Evolutionary conservation across 1,140 invertebrate species (phyloP), one percentile per base, ranked within the genome.

Genomic region (Pseudomyrmex pallidus): DNA sequence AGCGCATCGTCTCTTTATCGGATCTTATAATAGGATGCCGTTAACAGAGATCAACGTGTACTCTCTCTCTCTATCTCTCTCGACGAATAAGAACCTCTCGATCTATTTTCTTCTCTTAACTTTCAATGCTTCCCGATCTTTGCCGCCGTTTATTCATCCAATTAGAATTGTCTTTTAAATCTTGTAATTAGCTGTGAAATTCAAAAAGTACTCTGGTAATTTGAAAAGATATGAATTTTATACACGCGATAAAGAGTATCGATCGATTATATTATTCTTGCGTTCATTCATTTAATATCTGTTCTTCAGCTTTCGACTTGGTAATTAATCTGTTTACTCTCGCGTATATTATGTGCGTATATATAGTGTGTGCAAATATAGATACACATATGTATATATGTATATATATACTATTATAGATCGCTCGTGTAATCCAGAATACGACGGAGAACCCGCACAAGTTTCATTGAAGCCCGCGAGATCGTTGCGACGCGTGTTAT

Each of bases 1-100:
- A 50, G 54, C 48, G 76, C 64, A 59, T 70, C 76, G 66, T 72
- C 76, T 72, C 62, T 35, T 59, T 70, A 70, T 78, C 52, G 64
- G 76, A 70, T 66, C 62, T 77, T 59, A 80, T 72, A 80, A 80
- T 80, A 72, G 66, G 66, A 80, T 72, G 66, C 57, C 66, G 56
- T 80, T 80, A 80, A 80, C 76, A 52, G 56, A 80, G 76, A 80
- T 80, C 66, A 80, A 80, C 44, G 66, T 72, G 20, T 20, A 80
- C 54, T 35, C 5, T 80, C 35, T 35, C 7, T 7, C 0, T 35
- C 35, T 35, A 5, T 35, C 35, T 35, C 35, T 35, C 64, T 8
- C 54, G 4, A 59, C 64, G 22, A 80, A 52, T 80, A 70, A 70
- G 66, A 61, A 80, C 70, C 76, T 72, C 66, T 50, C 76, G 20